Base-by-base conservation (phyloP, 1,140 invertebrate genomes). In the Polyergus mexicanus region DNA sequence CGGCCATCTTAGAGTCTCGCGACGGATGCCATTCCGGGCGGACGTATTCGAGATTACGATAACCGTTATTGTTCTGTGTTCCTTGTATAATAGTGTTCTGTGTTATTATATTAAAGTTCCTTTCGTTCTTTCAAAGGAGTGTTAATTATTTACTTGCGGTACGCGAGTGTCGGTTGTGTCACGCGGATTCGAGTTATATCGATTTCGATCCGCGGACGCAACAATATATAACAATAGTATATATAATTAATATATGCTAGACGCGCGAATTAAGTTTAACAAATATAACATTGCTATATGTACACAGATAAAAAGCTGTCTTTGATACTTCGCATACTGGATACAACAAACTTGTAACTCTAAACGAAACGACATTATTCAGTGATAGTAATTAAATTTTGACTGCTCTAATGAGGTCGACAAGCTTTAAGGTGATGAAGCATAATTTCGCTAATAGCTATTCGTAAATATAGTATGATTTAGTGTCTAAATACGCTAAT, bases 241-340 rank as follows among this genome's bases (percentile, higher is more conserved):
- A n/a, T n/a, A n/a, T n/a, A 69, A 80, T 80, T 80, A 80, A 35
- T 32, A 80, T 80, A 80, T 8, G 44, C 32, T 80, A 69, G 32
- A 69, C 25, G 25, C 3, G 11, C 41, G 44, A 38, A 56, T 80
- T 51, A 13, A 56, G 13, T 58, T 56, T 22, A 5, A 5, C 28
- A 80, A 80, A 80, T 68, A 80, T 38, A 68, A 4, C 63, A 22
- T 13, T 51, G n/a, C 16, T 80, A 54, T n/a, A n/a, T 54, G 32
- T 35, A 41, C 16, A 22, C 16, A 69, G 47, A 58, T 80, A 80
- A 80, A 22, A 11, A 47, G 7, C 22, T 56, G 10, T 69, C 63
- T 41, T 69, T 7, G 19, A n/a, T 44, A 22, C 38, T 44, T 68
- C 7, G 44, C 13, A n/a, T 28, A 41, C 19, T 10, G 63, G 22